Evolutionary conservation across 2,888 invertebrate species (phyloP).

Genomic region (Trissoscelio sp.): DNA sequence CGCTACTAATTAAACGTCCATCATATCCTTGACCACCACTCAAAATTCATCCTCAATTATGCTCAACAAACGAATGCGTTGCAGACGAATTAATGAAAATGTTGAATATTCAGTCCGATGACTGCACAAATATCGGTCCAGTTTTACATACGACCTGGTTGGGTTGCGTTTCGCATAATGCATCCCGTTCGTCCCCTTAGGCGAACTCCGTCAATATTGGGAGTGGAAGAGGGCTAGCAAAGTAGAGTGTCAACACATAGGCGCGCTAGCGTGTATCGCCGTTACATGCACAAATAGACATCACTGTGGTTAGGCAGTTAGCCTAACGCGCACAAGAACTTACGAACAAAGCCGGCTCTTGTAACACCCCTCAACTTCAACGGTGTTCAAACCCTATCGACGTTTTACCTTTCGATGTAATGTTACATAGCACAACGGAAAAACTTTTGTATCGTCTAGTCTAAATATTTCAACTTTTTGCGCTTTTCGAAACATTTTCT

Average conservation of each 20-base stretch:
- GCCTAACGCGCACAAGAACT: constrained; percentile 63
- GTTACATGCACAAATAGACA: constrained; percentile 64
- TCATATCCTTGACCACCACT: constrained; percentile 16
- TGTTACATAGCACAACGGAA: constrained; percentile 6
- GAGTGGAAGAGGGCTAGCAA: constrained; percentile 56
- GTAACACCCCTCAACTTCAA: constrained; percentile 53
- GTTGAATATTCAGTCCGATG: constrained; percentile 55
- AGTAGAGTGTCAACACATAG: constrained; percentile 63
- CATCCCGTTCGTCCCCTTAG: constrained; percentile 63
- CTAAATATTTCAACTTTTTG: constrained; percentile 27
- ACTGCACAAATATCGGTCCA: constrained; percentile 62
- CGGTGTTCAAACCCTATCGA: constrained; percentile 63
- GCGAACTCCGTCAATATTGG: constrained; percentile 73
- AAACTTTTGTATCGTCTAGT: constrained; percentile 21
- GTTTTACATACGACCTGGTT: constrained; percentile 43
- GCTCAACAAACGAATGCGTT: constrained; percentile 35
- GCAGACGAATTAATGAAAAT: constrained; percentile 62
- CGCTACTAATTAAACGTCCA: constrained; percentile 43
- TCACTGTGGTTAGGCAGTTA: constrained; percentile 65
- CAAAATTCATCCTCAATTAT: constrained; percentile 34
- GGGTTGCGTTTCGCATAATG: constrained; percentile 46
- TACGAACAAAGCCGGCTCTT: constrained; percentile 65
- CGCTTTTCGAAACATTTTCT: no score
- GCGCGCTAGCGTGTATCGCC: constrained; percentile 21
- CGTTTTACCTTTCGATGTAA: constrained; percentile 63